Base-by-base conservation (phyloP, 1,140 invertebrate genomes). In the Pygmarrhopalites habei region DNA sequence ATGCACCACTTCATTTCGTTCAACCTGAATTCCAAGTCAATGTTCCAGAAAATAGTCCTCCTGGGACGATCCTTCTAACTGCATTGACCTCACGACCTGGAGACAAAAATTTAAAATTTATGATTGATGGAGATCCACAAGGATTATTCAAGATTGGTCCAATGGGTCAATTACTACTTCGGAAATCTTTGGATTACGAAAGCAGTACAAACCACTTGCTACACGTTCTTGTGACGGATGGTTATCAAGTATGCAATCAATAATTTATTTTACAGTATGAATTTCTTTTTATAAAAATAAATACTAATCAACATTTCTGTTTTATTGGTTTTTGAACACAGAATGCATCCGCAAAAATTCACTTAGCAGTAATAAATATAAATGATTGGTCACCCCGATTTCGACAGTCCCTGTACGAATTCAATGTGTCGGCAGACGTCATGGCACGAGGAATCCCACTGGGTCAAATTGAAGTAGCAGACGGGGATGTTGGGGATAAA, bases 351-450 rank as follows among this genome's bases (percentile, higher is more conserved):
- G 79, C 85, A 1, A 78, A 78, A 39, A 79, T 94, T 0, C 88
- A 89, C 60, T 80, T 95, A 10, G 84, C 85, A 0, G 86, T 95
- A 2, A 77, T 89, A 68, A 88, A 94, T 75, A 87, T 92, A 0
- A 95, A 95, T 73, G 91, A 95, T 74, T 92, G 89, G 89, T 90
- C 92, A 75, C 92, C 92, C 1, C 80, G 89, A 32, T 94, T 95
- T 77, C 81, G 87, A 1, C 86, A 89, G 75, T 83, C 87, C 0
- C 85, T 89, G 72, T 95, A 93, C 73, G 88, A 91, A 77, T 94
- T 90, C 74, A 83, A 82, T 72, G 82, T 83, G 62, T 80, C 70
- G 2, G 26, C 58, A 1, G 60, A 67, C 19, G 23, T 35, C 59
- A 69, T 68, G 65, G 29, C 43, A 2, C 19, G 25, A 23, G 65